Percentiles rank a stretch among this genome's conserved stretches.
These are phyloP conservation scores for Lithophane leautieri DNA, from an alignment of 2,888 invertebrate genomes.

Conservation along the genomic window DNA sequence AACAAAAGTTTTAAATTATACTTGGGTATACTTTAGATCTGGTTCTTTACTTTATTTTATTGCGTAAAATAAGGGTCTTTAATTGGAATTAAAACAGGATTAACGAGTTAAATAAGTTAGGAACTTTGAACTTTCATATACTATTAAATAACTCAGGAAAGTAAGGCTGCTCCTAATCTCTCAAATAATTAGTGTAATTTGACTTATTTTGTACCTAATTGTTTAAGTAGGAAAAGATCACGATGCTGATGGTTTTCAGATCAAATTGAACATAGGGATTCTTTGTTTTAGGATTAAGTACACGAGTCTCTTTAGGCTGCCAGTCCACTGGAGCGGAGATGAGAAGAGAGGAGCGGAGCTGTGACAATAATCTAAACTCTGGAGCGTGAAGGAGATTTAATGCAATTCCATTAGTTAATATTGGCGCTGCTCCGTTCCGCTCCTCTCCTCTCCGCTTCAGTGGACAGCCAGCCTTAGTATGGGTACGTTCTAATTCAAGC, in stretches of 20 bases:
- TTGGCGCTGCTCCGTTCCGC: no score
- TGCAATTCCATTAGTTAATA: no score
- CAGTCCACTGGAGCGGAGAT: no score
- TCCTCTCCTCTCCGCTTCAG: no score
- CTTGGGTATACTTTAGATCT: conserved; percentile 24
- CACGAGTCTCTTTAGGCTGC: neutral
- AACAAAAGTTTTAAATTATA: conserved; percentile 36
- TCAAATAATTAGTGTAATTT: neutral
- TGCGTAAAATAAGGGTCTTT: conserved; percentile 21
- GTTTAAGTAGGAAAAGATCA: neutral
- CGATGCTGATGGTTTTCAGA: neutral
- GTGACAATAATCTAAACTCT: no score
- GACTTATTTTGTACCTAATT: neutral
- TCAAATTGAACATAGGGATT: neutral
- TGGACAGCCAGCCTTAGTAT: neutral
- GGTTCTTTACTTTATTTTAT: conserved; percentile 30
- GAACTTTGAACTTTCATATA: conserved; percentile 28
- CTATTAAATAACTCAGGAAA: conserved; percentile 23
- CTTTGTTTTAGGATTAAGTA: neutral
- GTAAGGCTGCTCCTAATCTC: neutral
- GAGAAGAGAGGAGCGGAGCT: no score
- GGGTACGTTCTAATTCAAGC: neutral
- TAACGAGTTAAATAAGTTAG: conserved; percentile 19
- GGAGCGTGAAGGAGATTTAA: no score
- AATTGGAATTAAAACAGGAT: conserved; percentile 31